These are phyloP conservation scores for Nomada fabriciana DNA, from an alignment of 2,888 invertebrate species.

Conservation along the genomic window DNA sequence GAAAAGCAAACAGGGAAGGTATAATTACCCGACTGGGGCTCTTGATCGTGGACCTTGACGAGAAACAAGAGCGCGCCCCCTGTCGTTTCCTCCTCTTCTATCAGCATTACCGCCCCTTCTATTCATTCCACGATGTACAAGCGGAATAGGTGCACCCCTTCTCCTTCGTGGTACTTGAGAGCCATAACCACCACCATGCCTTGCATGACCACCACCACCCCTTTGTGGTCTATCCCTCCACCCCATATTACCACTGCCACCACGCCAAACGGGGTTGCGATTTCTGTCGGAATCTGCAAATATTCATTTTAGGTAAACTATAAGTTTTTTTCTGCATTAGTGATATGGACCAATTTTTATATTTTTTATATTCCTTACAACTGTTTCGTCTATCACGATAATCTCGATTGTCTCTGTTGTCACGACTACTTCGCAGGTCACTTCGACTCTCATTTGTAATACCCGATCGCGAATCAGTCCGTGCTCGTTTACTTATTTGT, in stretches of 20 bases:
- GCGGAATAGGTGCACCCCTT: constrained; percentile 70
- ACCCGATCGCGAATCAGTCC: constrained; percentile 82
- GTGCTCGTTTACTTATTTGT: constrained; percentile 80
- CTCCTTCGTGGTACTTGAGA: constrained; percentile 73
- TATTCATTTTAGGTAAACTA: background rate
- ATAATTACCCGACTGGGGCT: constrained; percentile 72
- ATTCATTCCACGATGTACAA: constrained; percentile 72
- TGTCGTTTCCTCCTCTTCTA: constrained; percentile 79
- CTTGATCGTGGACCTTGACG: constrained; percentile 74
- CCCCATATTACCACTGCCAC: constrained; percentile 67
- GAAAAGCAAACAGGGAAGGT: background rate
- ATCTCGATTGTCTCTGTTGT: constrained; percentile 71
- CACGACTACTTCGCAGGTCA: constrained; percentile 75
- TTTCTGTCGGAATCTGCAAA: constrained; percentile 78
- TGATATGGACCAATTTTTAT: background rate
- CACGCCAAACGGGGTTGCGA: constrained; percentile 79
- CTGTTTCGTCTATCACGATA: constrained; percentile 72
- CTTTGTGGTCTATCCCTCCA: constrained; percentile 79
- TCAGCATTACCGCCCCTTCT: constrained; percentile 75
- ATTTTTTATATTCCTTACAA: constrained; percentile 67
- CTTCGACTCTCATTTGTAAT: constrained; percentile 76
- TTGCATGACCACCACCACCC: constrained; percentile 75
- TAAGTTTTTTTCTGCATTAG: background rate
- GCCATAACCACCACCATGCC: constrained; percentile 79
- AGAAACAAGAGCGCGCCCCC: constrained; percentile 70